Evolutionary conservation across 2,797 vertebrate genomes (phyloP).

Genomic region (Masticophis lateralis): DNA sequence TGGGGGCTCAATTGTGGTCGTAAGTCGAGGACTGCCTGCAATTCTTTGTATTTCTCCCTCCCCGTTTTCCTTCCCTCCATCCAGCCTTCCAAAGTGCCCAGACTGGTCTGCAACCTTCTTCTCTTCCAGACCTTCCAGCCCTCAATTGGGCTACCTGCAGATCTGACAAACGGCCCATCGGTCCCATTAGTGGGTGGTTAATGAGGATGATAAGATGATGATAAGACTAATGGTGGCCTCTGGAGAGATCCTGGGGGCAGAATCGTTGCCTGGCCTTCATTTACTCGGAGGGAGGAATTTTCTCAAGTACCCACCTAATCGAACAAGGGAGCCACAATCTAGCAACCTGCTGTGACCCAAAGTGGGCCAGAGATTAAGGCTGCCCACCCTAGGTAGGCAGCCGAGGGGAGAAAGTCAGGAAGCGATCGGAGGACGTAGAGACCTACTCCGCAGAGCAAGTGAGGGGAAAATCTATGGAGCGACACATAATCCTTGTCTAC

Average conservation of each 20-base stretch:
- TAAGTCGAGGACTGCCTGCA: not conserved
- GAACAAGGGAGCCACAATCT: not conserved
- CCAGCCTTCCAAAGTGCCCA: not conserved
- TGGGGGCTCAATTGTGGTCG: too few relatives aligned
- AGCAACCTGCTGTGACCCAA: too few relatives aligned
- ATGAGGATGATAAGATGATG: too few relatives aligned
- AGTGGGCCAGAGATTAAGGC: not conserved
- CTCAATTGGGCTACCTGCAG: not conserved
- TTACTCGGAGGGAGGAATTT: not conserved
- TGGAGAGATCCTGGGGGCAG: not conserved
- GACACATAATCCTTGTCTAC: too few relatives aligned
- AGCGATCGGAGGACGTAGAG: not conserved
- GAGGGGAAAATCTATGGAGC: not conserved
- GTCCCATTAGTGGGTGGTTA: not conserved
- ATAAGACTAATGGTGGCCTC: not conserved
- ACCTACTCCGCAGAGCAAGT: rapidly evolving
- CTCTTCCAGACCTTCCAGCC: not conserved
- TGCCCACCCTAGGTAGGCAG: not conserved
- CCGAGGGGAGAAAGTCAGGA: too few relatives aligned
- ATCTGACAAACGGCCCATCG: not conserved
- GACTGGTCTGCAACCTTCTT: too few relatives aligned
- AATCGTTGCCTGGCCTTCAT: not conserved
- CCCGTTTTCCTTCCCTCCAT: not conserved
- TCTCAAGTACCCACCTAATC: too few relatives aligned
- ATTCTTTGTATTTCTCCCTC: not conserved